These are phyloP conservation scores for Temnothorax nylanderi DNA, from an alignment of 1,140 invertebrate genomes.

Conservation along the genomic window DNA sequence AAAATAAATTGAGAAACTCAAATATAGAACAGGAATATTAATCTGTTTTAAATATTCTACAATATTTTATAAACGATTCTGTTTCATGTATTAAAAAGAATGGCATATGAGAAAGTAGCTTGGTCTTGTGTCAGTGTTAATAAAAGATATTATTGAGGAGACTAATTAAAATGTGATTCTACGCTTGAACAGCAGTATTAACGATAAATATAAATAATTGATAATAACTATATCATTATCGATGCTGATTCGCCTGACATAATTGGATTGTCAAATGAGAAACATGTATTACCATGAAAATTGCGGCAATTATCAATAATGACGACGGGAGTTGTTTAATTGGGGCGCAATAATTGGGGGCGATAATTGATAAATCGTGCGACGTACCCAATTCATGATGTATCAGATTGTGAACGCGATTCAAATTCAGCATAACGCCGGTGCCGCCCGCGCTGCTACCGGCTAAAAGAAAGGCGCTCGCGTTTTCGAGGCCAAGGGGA, in stretches of 20 bases:
- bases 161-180: slow-evolving; percentile 8
- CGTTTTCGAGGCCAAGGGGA: slow-evolving; percentile 88
- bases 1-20: slow-evolving; percentile 1
- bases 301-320: slow-evolving; percentile 15
- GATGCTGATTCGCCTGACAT: neutral
- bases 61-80: neutral
- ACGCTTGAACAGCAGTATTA: neutral
- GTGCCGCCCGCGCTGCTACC: slow-evolving; percentile 97
- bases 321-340: neutral
- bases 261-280: neutral
- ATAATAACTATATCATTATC: neutral
- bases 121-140: neutral
- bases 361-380: neutral
- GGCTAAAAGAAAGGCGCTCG: slow-evolving; percentile 90
- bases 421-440: slow-evolving; percentile 96
- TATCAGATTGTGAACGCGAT: slow-evolving; percentile 91
- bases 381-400: slow-evolving; percentile 85
- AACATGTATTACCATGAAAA: slow-evolving; percentile 6
- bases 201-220: slow-evolving; percentile 8
- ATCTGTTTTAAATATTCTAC: neutral
- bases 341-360: neutral
- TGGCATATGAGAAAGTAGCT: neutral
- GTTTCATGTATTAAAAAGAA: neutral
- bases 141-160: neutral
- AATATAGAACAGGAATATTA: neutral